A percentile compares a stretch with the other conserved stretches of the same genome.
Evolutionary conservation across 2,888 invertebrate genomes (phyloP).

Genomic region (Caenorhabditis zanzibari): DNA sequence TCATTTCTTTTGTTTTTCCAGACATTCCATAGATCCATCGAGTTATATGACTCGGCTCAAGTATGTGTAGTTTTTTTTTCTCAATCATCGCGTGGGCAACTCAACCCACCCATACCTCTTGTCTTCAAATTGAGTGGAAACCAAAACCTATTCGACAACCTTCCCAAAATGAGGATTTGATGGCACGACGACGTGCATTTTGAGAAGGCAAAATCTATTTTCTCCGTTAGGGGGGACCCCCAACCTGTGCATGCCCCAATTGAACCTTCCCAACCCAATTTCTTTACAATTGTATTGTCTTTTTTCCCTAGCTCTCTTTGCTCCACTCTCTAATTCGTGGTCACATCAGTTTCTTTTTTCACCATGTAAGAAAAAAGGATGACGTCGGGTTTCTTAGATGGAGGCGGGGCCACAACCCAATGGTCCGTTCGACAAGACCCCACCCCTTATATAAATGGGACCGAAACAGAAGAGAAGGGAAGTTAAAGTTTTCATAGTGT

Average conservation of each 20-base stretch:
- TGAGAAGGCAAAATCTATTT: not conserved
- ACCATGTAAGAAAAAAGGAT: constrained; percentile 23
- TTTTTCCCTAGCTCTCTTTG: not conserved
- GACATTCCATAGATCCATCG: constrained; percentile 11
- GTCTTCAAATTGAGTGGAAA: constrained; percentile 54
- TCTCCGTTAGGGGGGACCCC: not conserved
- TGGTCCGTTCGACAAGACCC: constrained; percentile 61
- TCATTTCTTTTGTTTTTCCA: not conserved
- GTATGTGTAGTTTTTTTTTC: constrained; percentile 36
- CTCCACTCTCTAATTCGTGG: constrained; percentile 26
- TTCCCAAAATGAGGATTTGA: constrained; percentile 44
- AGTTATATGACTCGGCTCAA: constrained; percentile 33
- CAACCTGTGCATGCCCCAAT: constrained; percentile 52
- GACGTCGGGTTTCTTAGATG: constrained; percentile 56
- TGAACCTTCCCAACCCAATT: constrained; percentile 45
- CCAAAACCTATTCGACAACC: constrained; percentile 35
- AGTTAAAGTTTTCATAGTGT: constrained; percentile 28
- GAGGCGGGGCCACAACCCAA: constrained; percentile 54
- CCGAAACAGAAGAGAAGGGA: constrained; percentile 15
- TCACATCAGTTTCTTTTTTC: constrained; percentile 41
- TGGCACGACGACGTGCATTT: constrained; percentile 48
- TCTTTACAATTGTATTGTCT: constrained; percentile 54
- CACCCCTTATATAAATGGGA: constrained; percentile 59
- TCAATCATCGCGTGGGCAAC: constrained; percentile 47
- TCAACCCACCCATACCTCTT: not conserved